Conservation (phyloP, 2,113 vertebrate genomes). For the Spea bombifrons region DNA sequence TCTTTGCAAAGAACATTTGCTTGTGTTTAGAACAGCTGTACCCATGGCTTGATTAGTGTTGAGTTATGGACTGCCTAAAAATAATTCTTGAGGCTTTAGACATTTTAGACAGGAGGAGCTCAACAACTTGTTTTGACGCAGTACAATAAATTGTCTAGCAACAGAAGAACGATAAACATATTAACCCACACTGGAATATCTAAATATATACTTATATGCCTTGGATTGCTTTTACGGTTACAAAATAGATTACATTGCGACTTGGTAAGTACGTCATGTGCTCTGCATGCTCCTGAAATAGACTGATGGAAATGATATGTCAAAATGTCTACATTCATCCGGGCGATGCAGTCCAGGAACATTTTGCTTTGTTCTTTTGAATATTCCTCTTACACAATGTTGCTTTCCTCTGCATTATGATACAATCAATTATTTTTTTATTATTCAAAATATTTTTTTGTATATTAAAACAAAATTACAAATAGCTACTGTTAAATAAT, state of each 20-base stretch:
- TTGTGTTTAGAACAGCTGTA: not conserved
- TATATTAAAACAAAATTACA: no score
- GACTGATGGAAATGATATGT: not conserved
- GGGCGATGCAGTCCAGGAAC: no score
- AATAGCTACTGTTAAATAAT: no score
- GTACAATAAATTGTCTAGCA: no score
- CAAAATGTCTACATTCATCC: not conserved
- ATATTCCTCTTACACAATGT: no score
- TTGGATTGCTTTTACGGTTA: not conserved
- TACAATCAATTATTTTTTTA: no score
- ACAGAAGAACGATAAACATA: no score
- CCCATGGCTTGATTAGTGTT: not conserved
- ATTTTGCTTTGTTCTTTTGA: no score
- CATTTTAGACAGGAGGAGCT: not conserved
- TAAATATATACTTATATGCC: not conserved
- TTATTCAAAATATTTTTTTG: no score
- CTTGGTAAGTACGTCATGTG: not conserved
- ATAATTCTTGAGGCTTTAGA: not conserved
- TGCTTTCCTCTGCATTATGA: no score
- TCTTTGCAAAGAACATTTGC: not conserved
- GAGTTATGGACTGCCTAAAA: not conserved
- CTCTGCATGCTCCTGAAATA: not conserved
- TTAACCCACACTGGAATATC: no score
- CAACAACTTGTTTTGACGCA: not conserved
- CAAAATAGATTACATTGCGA: not conserved